phyloP scores from a whole-genome alignment of 2,113 vertebrate genomes.

The Dicerorhinus sumatrensis region DNA sequence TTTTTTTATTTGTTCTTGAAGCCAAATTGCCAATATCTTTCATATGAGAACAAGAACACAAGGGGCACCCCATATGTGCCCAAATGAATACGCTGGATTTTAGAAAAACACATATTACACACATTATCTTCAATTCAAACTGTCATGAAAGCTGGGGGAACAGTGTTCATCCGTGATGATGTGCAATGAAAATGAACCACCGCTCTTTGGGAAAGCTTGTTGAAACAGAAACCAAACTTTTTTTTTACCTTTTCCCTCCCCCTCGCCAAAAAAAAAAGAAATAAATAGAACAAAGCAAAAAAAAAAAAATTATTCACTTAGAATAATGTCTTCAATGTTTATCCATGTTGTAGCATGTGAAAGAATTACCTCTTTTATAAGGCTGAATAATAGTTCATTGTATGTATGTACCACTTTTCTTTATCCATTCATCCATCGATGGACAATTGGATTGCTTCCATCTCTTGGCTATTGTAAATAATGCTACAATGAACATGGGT shows the following conservation, averaged over 20 bases:
- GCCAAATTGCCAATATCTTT: neutral
- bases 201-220: neutral
- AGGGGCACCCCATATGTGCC: neutral
- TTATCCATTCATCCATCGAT: neutral
- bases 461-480: neutral
- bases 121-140: neutral
- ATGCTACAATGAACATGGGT: neutral
- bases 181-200: neutral
- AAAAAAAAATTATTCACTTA: no score
- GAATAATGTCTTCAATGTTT: neutral
- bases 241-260: neutral
- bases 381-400: neutral
- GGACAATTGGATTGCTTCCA: neutral
- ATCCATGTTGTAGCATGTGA: neutral
- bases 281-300: slow-evolving; percentile 64
- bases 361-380: neutral
- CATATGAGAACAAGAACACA: neutral
- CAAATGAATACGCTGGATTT: slow-evolving; percentile 10
- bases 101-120: neutral
- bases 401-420: neutral
- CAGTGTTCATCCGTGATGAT: neutral
- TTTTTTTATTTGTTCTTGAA: slow-evolving; percentile 21
- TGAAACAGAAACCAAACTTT: slow-evolving; percentile 36
- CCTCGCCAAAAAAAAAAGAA: neutral
- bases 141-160: neutral